Conservation (phyloP, 2,888 invertebrate genomes). For the Blastobasis adustella region DNA sequence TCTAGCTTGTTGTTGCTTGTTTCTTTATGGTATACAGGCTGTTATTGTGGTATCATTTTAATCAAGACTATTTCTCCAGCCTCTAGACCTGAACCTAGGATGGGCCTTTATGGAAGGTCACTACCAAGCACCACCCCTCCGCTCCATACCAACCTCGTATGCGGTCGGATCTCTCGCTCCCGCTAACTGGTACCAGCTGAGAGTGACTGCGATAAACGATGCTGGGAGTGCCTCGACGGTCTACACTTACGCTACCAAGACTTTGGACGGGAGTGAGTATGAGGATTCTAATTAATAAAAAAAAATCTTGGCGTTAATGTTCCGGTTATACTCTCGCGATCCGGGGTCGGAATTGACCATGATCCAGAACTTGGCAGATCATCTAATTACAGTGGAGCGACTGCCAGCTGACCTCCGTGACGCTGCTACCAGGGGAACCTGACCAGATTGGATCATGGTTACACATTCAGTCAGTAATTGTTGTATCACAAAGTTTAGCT, state of each 20-base stretch:
- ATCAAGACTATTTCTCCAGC: conserved; percentile 22
- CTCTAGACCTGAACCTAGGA: conserved; percentile 46
- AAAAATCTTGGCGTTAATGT: no score
- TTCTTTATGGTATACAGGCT: no score
- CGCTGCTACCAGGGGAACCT: no score
- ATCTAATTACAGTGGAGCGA: no score
- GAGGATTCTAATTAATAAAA: not conserved
- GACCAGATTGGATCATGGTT: no score
- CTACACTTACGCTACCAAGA: conserved; percentile 77
- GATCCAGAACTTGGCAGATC: no score
- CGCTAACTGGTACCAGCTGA: conserved; percentile 77
- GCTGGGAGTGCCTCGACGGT: conserved; percentile 76
- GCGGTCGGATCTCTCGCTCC: conserved; percentile 73
- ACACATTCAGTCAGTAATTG: no score
- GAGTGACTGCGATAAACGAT: conserved; percentile 77
- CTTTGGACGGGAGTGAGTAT: conserved; percentile 72
- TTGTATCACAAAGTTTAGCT: no score
- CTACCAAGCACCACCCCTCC: conserved; percentile 48
- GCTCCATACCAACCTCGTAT: conserved; percentile 55
- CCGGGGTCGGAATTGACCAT: no score
- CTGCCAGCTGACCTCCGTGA: no score
- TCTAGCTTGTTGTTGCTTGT: no score
- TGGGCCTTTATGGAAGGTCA: conserved; percentile 60
- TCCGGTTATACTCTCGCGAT: no score
- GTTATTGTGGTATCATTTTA: not conserved